Conservation (phyloP, 2,113 vertebrate species). For the Engystomops pustulosus region DNA sequence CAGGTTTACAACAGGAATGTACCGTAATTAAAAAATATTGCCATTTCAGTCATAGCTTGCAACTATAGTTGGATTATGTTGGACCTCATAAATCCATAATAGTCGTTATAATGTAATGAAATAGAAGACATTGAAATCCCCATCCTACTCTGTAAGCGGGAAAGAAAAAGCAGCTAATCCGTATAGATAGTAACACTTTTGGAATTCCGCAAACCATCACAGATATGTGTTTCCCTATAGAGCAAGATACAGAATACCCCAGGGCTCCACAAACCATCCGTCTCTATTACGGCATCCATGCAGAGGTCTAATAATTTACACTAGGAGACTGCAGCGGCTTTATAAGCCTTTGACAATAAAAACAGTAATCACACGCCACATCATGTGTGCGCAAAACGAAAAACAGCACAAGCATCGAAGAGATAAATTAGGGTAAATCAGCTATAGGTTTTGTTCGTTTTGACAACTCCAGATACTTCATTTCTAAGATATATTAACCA, state of each 20-base stretch:
- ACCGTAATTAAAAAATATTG: no score
- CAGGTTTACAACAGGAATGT: no score
- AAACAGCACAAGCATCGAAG: not conserved
- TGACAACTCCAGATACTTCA: not conserved
- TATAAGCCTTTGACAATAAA: constrained; percentile 19
- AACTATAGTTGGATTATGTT: not conserved
- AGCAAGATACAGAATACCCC: constrained; percentile 7
- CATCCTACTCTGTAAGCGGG: not conserved
- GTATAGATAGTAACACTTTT: constrained; percentile 19
- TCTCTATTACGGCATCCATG: constrained; percentile 15
- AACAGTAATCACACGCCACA: constrained; percentile 22
- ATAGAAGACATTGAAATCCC: not conserved
- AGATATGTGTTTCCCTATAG: constrained; percentile 10
- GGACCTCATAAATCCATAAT: not conserved
- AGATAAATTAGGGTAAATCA: not conserved
- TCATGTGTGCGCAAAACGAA: constrained; percentile 10
- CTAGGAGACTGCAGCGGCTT: not conserved
- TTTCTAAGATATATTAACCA: not conserved
- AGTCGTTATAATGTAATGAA: not conserved
- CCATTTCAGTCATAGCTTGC: not conserved
- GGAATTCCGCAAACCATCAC: not conserved
- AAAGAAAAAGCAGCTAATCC: constrained; percentile 20
- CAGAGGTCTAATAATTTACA: constrained; percentile 23
- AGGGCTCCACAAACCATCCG: constrained; percentile 10
- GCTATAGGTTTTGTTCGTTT: not conserved